Evolutionary conservation across 2,888 invertebrate genomes (phyloP).

Genomic region (Amorpha juglandis): DNA sequence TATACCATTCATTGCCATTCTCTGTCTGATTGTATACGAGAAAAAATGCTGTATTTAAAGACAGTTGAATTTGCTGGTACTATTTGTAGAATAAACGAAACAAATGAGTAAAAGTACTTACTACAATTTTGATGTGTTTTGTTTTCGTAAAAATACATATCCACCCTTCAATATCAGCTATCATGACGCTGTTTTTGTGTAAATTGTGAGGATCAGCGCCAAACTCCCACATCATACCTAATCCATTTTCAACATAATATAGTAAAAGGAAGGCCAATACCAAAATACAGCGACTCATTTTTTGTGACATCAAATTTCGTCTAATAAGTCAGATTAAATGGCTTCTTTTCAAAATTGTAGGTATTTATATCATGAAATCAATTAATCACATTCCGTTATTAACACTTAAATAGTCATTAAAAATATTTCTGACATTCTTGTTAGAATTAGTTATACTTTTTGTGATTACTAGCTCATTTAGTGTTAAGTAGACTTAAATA

Average conservation of each 20-base stretch:
- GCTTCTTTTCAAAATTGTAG: not conserved
- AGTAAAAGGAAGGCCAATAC: not conserved
- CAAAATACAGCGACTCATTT: not conserved
- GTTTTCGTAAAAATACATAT: not conserved
- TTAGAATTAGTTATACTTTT: not conserved
- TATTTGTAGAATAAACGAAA: too few relatives aligned
- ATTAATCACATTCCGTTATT: not conserved
- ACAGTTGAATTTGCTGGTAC: not conserved
- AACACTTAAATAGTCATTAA: not conserved
- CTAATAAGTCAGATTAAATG: not conserved
- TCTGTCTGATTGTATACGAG: too few relatives aligned
- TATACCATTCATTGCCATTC: too few relatives aligned
- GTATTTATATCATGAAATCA: not conserved
- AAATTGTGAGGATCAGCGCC: not conserved
- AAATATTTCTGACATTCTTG: not conserved
- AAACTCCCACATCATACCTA: constrained; percentile 1
- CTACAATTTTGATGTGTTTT: not conserved
- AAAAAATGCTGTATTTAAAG: too few relatives aligned
- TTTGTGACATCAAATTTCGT: not conserved
- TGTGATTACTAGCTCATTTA: not conserved
- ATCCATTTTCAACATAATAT: not conserved
- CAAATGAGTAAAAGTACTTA: not conserved
- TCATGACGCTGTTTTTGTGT: not conserved
- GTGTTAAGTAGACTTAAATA: too few relatives aligned
- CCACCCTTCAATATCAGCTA: not conserved